Percentiles rank a stretch among this genome's conserved stretches.
Evolutionary conservation across 2,113 vertebrate species (phyloP).

Genomic region (Notothenia rossii): DNA sequence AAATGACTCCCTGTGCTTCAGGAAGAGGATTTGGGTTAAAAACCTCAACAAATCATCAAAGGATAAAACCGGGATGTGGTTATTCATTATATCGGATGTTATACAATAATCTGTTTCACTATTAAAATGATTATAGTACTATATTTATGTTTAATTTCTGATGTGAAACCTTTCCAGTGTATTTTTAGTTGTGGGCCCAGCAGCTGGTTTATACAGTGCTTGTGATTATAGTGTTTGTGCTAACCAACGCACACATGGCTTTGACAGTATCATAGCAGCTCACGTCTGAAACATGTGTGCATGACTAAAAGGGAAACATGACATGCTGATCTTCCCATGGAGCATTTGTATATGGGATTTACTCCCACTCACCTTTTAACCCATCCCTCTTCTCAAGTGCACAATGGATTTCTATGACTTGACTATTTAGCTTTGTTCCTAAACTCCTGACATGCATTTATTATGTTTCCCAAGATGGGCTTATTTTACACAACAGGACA

Average conservation of each 20-base stretch:
- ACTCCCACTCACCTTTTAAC: conserved; percentile 55
- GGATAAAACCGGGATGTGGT: conserved; percentile 51
- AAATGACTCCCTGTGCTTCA: conserved; percentile 37
- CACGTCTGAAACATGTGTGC: conserved; percentile 74
- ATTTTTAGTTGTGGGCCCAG: conserved; percentile 76
- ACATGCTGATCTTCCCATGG: conserved; percentile 59
- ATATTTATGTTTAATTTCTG: conserved; percentile 64
- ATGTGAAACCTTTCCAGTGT: conserved; percentile 58
- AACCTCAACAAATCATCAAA: conserved; percentile 71
- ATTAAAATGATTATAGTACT: conserved; percentile 59
- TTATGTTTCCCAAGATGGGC: conserved; percentile 45
- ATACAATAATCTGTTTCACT: conserved; percentile 57
- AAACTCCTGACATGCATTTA: conserved; percentile 50
- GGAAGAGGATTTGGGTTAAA: conserved; percentile 50
- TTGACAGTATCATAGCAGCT: conserved; percentile 62
- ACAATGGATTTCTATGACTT: conserved; percentile 26
- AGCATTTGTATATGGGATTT: conserved; percentile 54
- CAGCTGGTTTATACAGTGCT: conserved; percentile 70
- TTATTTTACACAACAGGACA: conserved; percentile 52
- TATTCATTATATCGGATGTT: conserved; percentile 67
- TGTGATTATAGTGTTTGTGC: conserved; percentile 81
- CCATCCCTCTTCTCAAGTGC: conserved; percentile 18
- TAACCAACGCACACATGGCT: conserved; percentile 67
- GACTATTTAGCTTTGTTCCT: conserved; percentile 54
- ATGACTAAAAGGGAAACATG: conserved; percentile 70